Evolutionary conservation across 1,140 invertebrate species (phyloP).

Genomic region (Drosophila lacertosa): DNA sequence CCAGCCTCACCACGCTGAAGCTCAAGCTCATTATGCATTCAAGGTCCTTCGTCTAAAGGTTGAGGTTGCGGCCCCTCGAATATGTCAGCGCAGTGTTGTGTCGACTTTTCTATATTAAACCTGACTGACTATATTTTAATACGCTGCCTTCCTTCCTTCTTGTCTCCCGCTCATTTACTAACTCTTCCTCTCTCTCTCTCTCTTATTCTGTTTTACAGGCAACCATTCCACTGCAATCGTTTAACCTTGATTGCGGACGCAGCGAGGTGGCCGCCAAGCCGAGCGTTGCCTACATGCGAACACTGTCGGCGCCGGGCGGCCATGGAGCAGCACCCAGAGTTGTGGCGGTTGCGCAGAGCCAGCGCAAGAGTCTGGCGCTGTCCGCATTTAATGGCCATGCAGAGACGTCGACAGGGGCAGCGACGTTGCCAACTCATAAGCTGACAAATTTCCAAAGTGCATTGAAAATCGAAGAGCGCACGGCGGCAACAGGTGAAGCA

Average conservation of each 20-base stretch:
- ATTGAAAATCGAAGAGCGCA: conserved; percentile 81
- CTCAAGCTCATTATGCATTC: conserved; percentile 77
- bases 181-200: conserved; percentile 12
- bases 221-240: conserved; percentile 84
- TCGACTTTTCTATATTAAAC: conserved; percentile 77
- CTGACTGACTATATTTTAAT: conserved; percentile 59
- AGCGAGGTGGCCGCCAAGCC: conserved; percentile 61
- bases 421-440: conserved; percentile 63
- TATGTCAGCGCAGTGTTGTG: conserved; percentile 66
- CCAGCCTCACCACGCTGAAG: background rate
- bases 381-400: conserved; percentile 54
- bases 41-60: conserved; percentile 74
- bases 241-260: conserved; percentile 83
- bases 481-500: conserved; percentile 50
- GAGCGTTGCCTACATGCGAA: conserved; percentile 76
- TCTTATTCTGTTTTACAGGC: conserved; percentile 61
- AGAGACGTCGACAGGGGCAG: conserved; percentile 46
- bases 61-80: conserved; percentile 62
- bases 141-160: conserved; percentile 15
- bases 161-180: conserved; percentile 29
- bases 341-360: conserved; percentile 16
- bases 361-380: conserved; percentile 76
- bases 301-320: conserved; percentile 75
- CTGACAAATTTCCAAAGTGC: conserved; percentile 83
- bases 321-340: conserved; percentile 22